Conservation (phyloP, 2,888 invertebrate species). For the Homarus gammarus region DNA sequence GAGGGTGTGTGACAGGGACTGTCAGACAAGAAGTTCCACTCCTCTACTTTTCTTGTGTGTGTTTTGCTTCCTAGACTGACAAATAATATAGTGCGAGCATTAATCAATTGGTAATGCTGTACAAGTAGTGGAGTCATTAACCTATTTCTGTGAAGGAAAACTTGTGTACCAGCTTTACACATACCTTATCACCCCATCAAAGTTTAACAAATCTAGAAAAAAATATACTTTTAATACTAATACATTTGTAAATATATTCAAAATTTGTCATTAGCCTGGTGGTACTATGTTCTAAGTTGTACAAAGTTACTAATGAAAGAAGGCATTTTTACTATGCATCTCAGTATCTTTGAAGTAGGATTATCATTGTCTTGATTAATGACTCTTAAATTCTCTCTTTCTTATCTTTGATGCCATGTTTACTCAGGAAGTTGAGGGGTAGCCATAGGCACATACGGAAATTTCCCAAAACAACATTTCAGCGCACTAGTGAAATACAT, state of each 20-base stretch:
- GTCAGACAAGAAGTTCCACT: slow-evolving; percentile 3
- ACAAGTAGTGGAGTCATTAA: neutral
- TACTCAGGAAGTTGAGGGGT: too few species aligned
- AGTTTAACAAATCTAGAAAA: neutral
- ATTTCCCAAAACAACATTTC: too few species aligned
- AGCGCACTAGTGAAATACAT: too few species aligned
- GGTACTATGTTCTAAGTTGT: neutral
- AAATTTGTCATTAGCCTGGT: too few species aligned
- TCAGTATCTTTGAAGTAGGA: slow-evolving; percentile 3
- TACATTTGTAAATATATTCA: neutral
- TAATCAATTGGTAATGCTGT: neutral
- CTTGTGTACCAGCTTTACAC: neutral
- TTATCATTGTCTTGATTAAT: too few species aligned
- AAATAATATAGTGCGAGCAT: neutral
- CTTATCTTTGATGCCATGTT: too few species aligned
- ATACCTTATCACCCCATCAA: neutral
- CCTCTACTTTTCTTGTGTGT: slow-evolving; percentile 3
- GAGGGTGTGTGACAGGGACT: neutral
- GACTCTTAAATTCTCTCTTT: too few species aligned
- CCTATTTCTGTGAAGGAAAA: neutral
- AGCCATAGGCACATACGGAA: too few species aligned
- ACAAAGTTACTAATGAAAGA: neutral
- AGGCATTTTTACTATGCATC: neutral
- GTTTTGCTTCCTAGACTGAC: slow-evolving; percentile 32
- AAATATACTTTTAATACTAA: neutral